Percentiles rank a stretch among this genome's conserved stretches.
Conservation (phyloP, 2,888 invertebrate species). For the Caenorhabditis uteleia region DNA sequence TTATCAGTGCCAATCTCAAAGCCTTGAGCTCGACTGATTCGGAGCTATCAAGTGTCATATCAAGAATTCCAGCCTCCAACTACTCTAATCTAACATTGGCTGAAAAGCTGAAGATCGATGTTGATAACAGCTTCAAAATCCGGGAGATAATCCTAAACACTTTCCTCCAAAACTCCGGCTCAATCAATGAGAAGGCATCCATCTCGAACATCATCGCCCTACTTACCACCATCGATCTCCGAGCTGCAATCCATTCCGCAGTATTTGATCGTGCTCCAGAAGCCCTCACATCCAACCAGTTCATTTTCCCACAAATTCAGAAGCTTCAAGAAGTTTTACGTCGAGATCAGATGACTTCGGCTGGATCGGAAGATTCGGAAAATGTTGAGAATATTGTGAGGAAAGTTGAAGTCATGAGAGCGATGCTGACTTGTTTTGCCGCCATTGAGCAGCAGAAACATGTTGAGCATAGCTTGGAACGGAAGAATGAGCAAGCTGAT, state of each 20-base stretch:
- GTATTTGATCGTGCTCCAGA: no score
- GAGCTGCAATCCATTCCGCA: slow-evolving; percentile 10
- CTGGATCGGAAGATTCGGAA: no score
- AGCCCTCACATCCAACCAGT: no score
- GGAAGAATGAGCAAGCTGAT: not conserved
- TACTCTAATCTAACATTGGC: not conserved
- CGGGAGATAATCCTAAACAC: slow-evolving; percentile 8
- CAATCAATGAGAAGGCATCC: slow-evolving; percentile 8
- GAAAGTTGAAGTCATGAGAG: slow-evolving; percentile 24
- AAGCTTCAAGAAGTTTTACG: no score
- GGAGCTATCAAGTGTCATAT: no score
- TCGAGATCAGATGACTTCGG: no score
- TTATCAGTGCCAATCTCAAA: no score
- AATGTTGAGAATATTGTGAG: slow-evolving; percentile 7
- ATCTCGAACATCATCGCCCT: slow-evolving; percentile 14
- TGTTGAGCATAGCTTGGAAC: not conserved
- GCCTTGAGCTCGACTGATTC: no score
- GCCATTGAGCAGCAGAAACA: slow-evolving; percentile 8
- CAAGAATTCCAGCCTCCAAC: no score
- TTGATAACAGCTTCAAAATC: slow-evolving; percentile 23
- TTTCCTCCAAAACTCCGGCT: not conserved
- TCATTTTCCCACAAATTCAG: no score
- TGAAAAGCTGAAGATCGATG: slow-evolving; percentile 2
- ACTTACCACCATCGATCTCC: slow-evolving; percentile 9
- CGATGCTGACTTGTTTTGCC: slow-evolving; percentile 20